Percentiles rank a stretch among this genome's conserved stretches.
phyloP scores from a whole-genome alignment of 2,797 vertebrate species.

The Xenentodon cancila region DNA sequence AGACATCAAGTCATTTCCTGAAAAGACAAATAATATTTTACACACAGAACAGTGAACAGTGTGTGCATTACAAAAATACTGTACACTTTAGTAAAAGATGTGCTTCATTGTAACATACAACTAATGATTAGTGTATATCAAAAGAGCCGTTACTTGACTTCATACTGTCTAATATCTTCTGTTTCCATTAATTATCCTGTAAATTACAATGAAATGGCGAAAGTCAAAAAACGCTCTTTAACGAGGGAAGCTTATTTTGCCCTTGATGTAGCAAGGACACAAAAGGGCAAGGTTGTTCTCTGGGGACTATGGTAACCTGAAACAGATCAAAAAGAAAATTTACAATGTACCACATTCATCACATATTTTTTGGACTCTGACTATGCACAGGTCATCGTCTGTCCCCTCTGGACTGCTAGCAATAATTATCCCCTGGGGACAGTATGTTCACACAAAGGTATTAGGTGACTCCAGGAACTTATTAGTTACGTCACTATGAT shows the following conservation, averaged over 20 bases:
- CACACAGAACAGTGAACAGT: neutral
- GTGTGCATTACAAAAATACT: neutral
- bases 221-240: too few species aligned
- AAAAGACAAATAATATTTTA: constrained; percentile 49
- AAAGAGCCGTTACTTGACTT: too few species aligned
- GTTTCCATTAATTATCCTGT: too few species aligned
- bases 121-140: constrained; percentile 1
- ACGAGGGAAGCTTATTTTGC: constrained; percentile 33
- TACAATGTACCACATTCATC: neutral
- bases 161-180: too few species aligned
- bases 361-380: constrained; percentile 1
- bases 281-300: constrained; percentile 27
- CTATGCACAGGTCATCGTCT: neutral
- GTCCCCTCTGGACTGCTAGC: constrained; percentile 1
- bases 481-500: constrained; percentile 13
- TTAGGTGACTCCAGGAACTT: constrained; percentile 15
- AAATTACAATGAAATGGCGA: too few species aligned
- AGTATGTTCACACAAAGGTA: constrained; percentile 27
- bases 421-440: constrained; percentile 20
- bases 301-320: neutral
- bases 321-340: constrained; percentile 7
- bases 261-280: constrained; percentile 46
- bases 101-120: neutral
- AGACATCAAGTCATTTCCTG: constrained; percentile 46
- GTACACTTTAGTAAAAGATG: neutral